These are phyloP conservation scores for Silvanus unidentatus DNA, from an alignment of 2,888 invertebrate species.

Conservation along the genomic window DNA sequence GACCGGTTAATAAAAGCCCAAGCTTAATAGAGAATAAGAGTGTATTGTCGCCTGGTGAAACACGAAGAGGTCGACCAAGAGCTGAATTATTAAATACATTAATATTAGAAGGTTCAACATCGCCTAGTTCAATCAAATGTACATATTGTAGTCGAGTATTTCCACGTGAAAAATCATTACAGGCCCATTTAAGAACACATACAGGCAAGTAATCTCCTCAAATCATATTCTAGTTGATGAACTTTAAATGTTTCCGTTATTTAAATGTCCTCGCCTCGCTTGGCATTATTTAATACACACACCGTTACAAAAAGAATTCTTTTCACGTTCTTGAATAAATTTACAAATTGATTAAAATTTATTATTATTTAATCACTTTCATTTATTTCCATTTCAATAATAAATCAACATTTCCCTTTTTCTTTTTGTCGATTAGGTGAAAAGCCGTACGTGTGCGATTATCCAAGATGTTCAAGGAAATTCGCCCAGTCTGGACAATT, in stretches of 20 bases:
- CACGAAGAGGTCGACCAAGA: constrained; percentile 62
- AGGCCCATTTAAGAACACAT: constrained; percentile 61
- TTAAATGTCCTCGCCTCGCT: constrained; percentile 21
- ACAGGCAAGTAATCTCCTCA: constrained; percentile 47
- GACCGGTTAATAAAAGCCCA: constrained; percentile 32
- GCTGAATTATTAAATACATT: constrained; percentile 63
- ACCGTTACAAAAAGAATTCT: too few species aligned
- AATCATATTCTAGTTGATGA: constrained; percentile 10
- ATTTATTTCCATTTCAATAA: too few species aligned
- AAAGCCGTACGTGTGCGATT: constrained; percentile 68
- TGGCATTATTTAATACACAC: constrained; percentile 15
- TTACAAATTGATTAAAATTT: too few species aligned
- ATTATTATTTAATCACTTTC: too few species aligned
- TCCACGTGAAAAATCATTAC: constrained; percentile 68
- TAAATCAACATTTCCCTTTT: too few species aligned
- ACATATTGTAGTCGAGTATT: constrained; percentile 65
- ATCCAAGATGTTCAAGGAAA: constrained; percentile 62
- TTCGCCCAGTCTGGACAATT: constrained; percentile 74
- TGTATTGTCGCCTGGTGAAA: constrained; percentile 40
- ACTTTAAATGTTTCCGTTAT: constrained; percentile 27
- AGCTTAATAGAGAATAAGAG: constrained; percentile 24
- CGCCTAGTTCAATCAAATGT: constrained; percentile 65
- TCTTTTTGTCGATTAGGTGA: constrained; percentile 51
- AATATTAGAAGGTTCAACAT: constrained; percentile 64
- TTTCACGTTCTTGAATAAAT: too few species aligned